Percentiles rank a stretch among this genome's conserved stretches.
These are phyloP conservation scores for Euphonia xanthogaster DNA, from an alignment of 2,797 vertebrate species.

Conservation along the genomic window DNA sequence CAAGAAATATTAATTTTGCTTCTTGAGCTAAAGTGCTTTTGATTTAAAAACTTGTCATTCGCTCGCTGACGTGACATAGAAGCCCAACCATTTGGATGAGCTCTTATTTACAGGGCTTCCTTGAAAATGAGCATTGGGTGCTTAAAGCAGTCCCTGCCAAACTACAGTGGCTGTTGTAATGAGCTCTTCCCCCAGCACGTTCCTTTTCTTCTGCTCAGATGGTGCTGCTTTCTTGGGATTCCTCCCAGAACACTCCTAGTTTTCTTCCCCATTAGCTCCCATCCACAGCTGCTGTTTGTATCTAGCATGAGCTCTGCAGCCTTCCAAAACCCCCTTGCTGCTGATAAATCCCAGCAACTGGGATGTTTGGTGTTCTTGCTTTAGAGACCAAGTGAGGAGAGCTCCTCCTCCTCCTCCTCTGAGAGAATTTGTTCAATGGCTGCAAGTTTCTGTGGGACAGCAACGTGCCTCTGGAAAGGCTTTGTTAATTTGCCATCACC, in stretches of 20 bases:
- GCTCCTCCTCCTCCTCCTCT: not conserved
- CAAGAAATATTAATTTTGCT: not conserved
- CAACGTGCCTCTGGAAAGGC: not conserved
- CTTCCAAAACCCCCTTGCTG: not conserved
- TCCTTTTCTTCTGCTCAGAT: not conserved
- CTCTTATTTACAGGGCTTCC: not conserved
- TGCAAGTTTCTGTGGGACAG: not conserved
- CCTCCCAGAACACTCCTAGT: not conserved
- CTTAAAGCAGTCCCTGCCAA: not conserved
- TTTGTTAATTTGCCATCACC: not conserved
- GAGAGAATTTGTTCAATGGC: not conserved
- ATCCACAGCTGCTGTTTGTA: fast-evolving
- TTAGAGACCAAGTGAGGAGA: not conserved
- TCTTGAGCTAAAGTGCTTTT: not conserved
- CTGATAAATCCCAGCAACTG: not conserved
- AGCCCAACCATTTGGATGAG: not conserved
- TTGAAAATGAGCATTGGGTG: not conserved
- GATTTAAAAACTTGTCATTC: not conserved
- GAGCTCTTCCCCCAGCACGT: not conserved
- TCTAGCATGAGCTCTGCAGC: not conserved
- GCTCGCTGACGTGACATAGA: not conserved
- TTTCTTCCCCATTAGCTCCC: not conserved
- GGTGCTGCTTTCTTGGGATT: not conserved
- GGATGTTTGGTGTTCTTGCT: not conserved
- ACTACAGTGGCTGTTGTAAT: not conserved